Evolutionary conservation across 2,113 vertebrate species (phyloP).

Genomic region (Hemicordylus capensis): DNA sequence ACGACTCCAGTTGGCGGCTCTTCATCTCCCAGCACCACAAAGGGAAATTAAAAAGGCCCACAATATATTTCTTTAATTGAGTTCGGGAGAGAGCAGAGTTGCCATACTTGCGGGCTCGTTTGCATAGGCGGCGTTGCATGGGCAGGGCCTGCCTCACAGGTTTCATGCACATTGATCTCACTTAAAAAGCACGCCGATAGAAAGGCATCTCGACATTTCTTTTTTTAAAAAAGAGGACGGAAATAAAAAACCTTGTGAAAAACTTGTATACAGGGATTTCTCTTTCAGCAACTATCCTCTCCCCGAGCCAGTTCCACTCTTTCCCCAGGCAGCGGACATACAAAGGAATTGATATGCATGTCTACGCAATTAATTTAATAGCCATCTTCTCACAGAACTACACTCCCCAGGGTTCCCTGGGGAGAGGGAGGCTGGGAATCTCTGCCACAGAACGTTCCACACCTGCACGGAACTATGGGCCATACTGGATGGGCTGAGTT

Average conservation of each 20-base stretch:
- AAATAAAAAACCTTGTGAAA: not conserved
- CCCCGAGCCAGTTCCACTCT: not conserved
- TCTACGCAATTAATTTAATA: not conserved
- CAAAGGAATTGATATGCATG: not conserved
- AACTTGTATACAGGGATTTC: not conserved
- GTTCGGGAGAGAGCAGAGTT: conserved; percentile 11
- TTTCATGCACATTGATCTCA: too few relatives aligned
- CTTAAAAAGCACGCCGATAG: too few relatives aligned
- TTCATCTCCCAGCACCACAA: conserved; percentile 60
- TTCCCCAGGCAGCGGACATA: not conserved
- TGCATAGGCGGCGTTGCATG: fast-evolving
- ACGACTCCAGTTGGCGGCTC: conserved; percentile 40
- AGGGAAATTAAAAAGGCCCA: conserved; percentile 64
- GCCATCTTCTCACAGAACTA: not conserved
- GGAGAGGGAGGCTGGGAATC: not conserved
- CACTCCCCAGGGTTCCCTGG: not conserved
- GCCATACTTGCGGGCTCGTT: not conserved
- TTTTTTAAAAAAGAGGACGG: not conserved
- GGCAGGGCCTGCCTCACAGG: not conserved
- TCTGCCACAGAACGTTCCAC: too few relatives aligned
- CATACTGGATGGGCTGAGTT: too few relatives aligned
- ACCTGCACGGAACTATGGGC: not conserved
- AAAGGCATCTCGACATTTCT: too few relatives aligned
- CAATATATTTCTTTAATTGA: conserved; percentile 64
- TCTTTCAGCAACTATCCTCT: not conserved